A percentile compares a stretch with the other conserved stretches of the same genome.
phyloP scores from a whole-genome alignment of 1,140 invertebrate genomes.

The Drosophila pruinosa region DNA sequence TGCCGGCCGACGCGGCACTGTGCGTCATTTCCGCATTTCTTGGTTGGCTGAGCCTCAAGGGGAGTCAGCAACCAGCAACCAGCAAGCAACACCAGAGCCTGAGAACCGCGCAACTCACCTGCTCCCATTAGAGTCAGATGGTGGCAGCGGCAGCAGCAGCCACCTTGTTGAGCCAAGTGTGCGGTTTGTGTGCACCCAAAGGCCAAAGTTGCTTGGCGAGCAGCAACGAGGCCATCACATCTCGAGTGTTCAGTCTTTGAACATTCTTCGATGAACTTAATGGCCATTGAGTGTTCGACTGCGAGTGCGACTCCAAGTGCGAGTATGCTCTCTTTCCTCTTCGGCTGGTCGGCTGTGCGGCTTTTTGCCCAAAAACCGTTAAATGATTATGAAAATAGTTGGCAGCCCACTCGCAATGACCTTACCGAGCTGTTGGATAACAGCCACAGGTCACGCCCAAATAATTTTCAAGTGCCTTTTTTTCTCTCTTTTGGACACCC shows the following conservation, averaged over 20 bases:
- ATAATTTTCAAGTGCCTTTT: slow-evolving; percentile 60
- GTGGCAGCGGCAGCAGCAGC: slow-evolving; percentile 6
- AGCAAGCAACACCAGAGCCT: no score
- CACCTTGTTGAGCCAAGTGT: slow-evolving; percentile 74
- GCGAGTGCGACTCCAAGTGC: slow-evolving; percentile 1
- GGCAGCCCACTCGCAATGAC: slow-evolving; percentile 61
- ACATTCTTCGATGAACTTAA: slow-evolving; percentile 76
- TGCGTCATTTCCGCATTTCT: slow-evolving; percentile 69
- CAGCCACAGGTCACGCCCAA: slow-evolving; percentile 71
- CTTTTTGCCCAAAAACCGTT: slow-evolving; percentile 44
- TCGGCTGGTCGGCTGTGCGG: neutral
- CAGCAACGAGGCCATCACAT: slow-evolving; percentile 22
- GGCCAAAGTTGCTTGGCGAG: slow-evolving; percentile 39
- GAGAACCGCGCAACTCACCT: neutral
- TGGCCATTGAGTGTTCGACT: slow-evolving; percentile 66
- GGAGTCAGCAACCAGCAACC: slow-evolving; percentile 20
- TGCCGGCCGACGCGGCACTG: slow-evolving; percentile 31
- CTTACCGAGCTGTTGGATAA: slow-evolving; percentile 54
- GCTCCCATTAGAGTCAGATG: slow-evolving; percentile 38
- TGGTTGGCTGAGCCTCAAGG: slow-evolving; percentile 66
- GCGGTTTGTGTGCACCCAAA: slow-evolving; percentile 56
- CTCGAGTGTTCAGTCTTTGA: slow-evolving; percentile 63
- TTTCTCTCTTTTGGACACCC: slow-evolving; percentile 41
- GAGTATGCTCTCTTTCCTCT: neutral
- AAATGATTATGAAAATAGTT: slow-evolving; percentile 80